Conservation (phyloP, 2,113 vertebrate species). For the Lamprologus ornatipinnis region DNA sequence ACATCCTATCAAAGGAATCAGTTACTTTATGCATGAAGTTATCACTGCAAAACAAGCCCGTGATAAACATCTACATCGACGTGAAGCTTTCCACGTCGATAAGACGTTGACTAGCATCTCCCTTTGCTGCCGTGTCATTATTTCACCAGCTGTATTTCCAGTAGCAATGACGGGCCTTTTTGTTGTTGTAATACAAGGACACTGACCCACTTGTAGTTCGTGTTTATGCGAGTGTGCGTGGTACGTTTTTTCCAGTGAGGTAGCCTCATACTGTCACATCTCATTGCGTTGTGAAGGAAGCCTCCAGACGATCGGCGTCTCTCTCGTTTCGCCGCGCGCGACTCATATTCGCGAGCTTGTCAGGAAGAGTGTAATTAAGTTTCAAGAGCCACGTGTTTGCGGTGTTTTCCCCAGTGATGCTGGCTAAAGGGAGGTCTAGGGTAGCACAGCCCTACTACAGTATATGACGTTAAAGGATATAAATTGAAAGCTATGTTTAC, state of each 20-base stretch:
- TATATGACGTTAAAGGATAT: not conserved
- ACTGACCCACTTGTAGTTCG: slow-evolving; percentile 1
- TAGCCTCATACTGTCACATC: slow-evolving; percentile 33
- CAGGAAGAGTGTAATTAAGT: not conserved
- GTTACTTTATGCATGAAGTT: not conserved
- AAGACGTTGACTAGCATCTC: not conserved
- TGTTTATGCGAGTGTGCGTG: not conserved
- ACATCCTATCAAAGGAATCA: not conserved
- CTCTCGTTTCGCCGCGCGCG: not conserved
- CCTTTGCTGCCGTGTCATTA: not conserved
- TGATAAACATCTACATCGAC: not conserved
- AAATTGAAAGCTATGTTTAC: not conserved
- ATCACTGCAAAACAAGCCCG: not conserved
- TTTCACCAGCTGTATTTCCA: not conserved
- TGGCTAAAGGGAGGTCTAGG: not conserved
- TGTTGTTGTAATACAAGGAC: not conserved
- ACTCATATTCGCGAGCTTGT: slow-evolving; percentile 7
- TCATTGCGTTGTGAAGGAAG: not conserved
- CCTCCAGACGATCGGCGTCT: not conserved
- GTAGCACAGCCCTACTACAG: not conserved
- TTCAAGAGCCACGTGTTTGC: not conserved
- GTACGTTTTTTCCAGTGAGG: not conserved
- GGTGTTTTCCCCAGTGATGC: not conserved
- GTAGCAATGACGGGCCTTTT: not conserved
- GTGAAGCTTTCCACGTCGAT: not conserved